These are phyloP conservation scores for Cyprinodon diabolis DNA, from an alignment of 2,797 vertebrate species.

Conservation along the genomic window DNA sequence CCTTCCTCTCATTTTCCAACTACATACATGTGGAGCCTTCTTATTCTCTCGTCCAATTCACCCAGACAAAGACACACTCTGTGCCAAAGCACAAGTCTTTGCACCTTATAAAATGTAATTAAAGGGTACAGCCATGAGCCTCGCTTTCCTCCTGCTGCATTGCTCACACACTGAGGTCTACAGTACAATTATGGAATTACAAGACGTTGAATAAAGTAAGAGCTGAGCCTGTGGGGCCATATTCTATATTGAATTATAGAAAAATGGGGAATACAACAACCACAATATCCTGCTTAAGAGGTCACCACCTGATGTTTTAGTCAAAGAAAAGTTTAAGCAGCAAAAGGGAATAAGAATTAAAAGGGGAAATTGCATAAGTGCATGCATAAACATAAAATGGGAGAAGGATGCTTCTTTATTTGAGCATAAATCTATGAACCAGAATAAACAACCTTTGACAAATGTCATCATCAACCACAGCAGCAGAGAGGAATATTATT, in stretches of 20 bases:
- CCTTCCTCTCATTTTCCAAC: background rate
- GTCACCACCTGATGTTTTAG: slow-evolving; percentile 62
- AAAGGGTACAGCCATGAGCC: slow-evolving; percentile 43
- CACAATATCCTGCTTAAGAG: slow-evolving; percentile 68
- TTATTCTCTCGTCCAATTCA: slow-evolving; percentile 16
- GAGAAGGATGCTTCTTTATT: slow-evolving; percentile 46
- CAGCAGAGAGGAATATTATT: slow-evolving; percentile 77
- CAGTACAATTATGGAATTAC: slow-evolving; percentile 22
- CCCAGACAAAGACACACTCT: slow-evolving; percentile 44
- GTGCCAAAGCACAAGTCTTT: slow-evolving; percentile 42
- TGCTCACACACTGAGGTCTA: slow-evolving; percentile 22
- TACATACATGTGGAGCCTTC: slow-evolving; percentile 16
- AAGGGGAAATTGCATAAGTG: slow-evolving; percentile 24
- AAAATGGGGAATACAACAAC: slow-evolving; percentile 69
- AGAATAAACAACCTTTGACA: slow-evolving; percentile 82
- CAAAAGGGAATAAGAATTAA: slow-evolving; percentile 54
- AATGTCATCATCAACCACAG: slow-evolving; percentile 81
- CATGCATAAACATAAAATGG: slow-evolving; percentile 3
- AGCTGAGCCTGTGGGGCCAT: slow-evolving; percentile 51
- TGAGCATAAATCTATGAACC: slow-evolving; percentile 79
- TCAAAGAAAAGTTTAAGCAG: slow-evolving; percentile 62
- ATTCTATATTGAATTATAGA: slow-evolving; percentile 68
- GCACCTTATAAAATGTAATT: slow-evolving; percentile 58
- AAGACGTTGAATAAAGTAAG: slow-evolving; percentile 48
- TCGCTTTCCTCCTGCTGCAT: slow-evolving; percentile 30